Evolutionary conservation across 2,888 invertebrate species (phyloP), one percentile per base, ranked within the genome.

Genomic region (Pseudococcus viburni): DNA sequence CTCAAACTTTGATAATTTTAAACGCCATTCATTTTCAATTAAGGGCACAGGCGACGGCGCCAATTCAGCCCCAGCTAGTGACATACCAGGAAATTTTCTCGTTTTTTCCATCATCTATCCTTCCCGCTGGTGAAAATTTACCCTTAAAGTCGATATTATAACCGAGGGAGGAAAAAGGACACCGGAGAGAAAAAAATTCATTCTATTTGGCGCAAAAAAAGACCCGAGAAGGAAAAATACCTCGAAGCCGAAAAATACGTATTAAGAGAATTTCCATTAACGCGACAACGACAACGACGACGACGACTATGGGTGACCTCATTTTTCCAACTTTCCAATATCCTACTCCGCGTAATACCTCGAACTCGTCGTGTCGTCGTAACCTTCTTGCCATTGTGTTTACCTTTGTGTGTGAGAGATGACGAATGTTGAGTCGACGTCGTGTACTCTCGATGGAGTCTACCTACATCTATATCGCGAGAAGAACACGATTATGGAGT

Each of bases 291-390:
- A 55, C 55, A 17, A 59, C 59, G 59, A 59, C 59, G 19, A 59
- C 59, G 59, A 59, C 59, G 19, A 19, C 59, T 6, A 19, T n/a
- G 59, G 59, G n/a, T 59, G 59, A 59, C 59, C 59, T 59, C 59
- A 59, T 59, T 59, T 55, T 59, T 59, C 59, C 59, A 59, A 59
- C 59, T 59, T 59, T 59, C 59, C 59, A 59, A 59, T 59, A 59
- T 59, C 59, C 19, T 59, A 59, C 59, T 59, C 59, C 26, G 26
- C 26, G n/a, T 59, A 59, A 19, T 59, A 59, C 59, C 59, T 59
- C 59, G 19, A 59, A 59, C 59, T 59, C 59, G 59, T 59, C 59
- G 59, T 59, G 59, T 59, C 59, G n/a, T 59, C 59, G n/a, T 59
- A 59, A 59, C 59, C 59, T 59, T 59, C 59, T 59, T 59, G 59